Percentiles rank a stretch among this genome's conserved stretches.
Evolutionary conservation across 2,888 invertebrate species (phyloP).

Genomic region (Nemotelus nigrinus): DNA sequence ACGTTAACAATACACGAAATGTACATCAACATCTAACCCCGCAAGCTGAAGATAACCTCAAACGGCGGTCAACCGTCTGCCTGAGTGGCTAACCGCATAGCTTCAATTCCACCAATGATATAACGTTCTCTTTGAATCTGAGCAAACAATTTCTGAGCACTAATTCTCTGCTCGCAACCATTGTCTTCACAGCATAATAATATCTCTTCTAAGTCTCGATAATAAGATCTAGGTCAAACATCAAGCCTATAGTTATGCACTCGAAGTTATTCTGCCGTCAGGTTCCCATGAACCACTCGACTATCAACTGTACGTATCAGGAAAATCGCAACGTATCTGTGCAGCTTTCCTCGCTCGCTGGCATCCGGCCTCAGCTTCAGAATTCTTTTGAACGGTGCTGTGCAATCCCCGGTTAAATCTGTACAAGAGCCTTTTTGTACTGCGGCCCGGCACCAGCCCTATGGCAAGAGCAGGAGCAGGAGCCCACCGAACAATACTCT

Average conservation of each 20-base stretch:
- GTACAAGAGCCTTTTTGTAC: not conserved
- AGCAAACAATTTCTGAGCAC: no score
- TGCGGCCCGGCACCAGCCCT: not conserved
- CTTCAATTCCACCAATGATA: no score
- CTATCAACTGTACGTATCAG: not conserved
- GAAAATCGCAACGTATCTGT: conserved; percentile 12
- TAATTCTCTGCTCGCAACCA: no score
- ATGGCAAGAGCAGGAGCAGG: not conserved
- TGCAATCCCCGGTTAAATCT: not conserved
- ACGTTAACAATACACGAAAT: no score
- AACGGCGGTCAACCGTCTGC: no score
- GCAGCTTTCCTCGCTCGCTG: not conserved
- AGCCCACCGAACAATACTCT: conserved; percentile 10
- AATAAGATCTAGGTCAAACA: conserved; percentile 20
- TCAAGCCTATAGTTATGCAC: conserved; percentile 20
- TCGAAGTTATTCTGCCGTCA: not conserved
- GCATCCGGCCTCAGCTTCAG: not conserved
- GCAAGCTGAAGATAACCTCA: no score
- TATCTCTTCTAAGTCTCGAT: conserved; percentile 9
- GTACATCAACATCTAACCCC: no score
- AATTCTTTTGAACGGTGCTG: not conserved
- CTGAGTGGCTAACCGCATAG: no score
- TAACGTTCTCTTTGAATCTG: no score
- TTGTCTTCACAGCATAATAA: not conserved
- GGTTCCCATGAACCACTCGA: conserved; percentile 16